Evolutionary conservation across 1,140 invertebrate genomes (phyloP).

Genomic region (Maniola jurtina): DNA sequence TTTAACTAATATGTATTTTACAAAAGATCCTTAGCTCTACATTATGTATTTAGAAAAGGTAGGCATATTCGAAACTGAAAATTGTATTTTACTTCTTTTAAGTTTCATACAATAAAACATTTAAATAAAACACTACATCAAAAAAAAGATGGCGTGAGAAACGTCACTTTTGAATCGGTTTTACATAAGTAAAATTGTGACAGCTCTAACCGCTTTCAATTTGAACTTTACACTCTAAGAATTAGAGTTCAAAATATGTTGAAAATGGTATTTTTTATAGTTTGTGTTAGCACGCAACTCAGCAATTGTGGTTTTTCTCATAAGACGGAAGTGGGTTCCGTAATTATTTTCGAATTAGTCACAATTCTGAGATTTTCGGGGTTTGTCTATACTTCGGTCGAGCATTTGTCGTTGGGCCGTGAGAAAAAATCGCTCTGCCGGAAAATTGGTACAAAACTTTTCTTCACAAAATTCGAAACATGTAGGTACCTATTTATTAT

Average conservation of each 20-base stretch:
- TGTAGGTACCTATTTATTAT: background rate
- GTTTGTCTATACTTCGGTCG: constrained; percentile 24
- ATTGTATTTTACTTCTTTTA: background rate
- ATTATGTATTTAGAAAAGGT: too few relatives aligned
- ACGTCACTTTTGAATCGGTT: constrained; percentile 36
- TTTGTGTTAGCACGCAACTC: constrained; percentile 58
- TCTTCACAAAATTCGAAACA: background rate
- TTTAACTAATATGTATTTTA: too few relatives aligned
- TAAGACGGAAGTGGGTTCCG: constrained; percentile 52
- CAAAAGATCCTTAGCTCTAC: too few relatives aligned
- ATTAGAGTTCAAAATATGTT: constrained; percentile 21
- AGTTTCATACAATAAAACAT: background rate
- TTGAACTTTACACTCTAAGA: constrained; percentile 9
- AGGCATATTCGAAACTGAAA: too few relatives aligned
- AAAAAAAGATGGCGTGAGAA: constrained; percentile 39
- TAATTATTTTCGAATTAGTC: constrained; percentile 71
- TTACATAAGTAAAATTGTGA: constrained; percentile 30
- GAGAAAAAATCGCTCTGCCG: constrained; percentile 42
- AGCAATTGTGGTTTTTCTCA: constrained; percentile 63
- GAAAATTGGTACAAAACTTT: constrained; percentile 35
- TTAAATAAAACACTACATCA: constrained; percentile 19
- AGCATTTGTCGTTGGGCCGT: constrained; percentile 40
- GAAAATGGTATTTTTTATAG: constrained; percentile 36
- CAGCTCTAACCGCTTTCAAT: background rate
- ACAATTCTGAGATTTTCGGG: constrained; percentile 57